These are phyloP conservation scores for Phallusia fumigata DNA, from an alignment of 23 tunicate species.

Conservation along the genomic window DNA sequence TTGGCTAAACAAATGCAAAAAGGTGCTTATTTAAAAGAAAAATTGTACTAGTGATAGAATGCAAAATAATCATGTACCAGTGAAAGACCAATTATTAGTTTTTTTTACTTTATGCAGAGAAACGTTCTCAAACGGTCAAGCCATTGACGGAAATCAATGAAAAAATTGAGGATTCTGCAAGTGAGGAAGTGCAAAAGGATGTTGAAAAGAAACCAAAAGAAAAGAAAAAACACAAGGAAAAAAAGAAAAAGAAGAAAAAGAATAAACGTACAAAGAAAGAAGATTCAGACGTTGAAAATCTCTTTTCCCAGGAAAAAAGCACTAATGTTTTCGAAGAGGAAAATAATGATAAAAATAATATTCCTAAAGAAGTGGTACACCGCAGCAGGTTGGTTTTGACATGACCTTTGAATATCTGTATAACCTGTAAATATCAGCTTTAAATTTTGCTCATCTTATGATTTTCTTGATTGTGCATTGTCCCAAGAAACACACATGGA, in stretches of 20 bases:
- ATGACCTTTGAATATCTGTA: neutral
- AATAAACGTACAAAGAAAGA: constrained; percentile 32
- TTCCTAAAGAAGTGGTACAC: neutral
- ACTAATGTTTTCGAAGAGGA: neutral
- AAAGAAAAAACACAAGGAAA: constrained; percentile 85
- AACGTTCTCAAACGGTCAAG: no score
- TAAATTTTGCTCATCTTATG: no score
- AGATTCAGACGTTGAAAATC: constrained; percentile 8
- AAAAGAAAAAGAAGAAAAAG: constrained; percentile 81
- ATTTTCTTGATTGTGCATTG: no score
- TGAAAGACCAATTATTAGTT: neutral
- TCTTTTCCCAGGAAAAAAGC: neutral
- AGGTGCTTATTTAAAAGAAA: no score
- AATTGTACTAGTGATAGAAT: no score
- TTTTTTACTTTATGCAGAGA: neutral
- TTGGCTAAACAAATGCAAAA: constrained; percentile 54
- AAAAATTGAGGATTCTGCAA: no score
- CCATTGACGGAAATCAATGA: neutral
- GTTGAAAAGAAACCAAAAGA: constrained; percentile 77
- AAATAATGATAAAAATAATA: neutral
- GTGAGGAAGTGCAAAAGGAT: neutral
- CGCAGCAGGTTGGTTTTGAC: neutral
- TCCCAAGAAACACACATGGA: no score
- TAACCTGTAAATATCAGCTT: neutral
- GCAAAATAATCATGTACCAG: no score